Conservation (phyloP, 2,888 invertebrate species). For the Glaucopsyche alexis region DNA sequence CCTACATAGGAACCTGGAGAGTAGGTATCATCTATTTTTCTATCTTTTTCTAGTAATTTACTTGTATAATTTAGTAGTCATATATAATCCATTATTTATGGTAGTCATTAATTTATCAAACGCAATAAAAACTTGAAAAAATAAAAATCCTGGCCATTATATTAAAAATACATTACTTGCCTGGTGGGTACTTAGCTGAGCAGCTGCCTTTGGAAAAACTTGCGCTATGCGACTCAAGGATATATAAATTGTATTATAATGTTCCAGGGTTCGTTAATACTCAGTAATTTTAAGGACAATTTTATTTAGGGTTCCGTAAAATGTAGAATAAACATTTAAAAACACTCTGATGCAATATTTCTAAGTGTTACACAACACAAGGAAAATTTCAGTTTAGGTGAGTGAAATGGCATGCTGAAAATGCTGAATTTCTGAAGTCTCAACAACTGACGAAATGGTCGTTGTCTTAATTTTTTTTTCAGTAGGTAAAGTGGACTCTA, state of each 20-base stretch:
- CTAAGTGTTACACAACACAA: too few species aligned
- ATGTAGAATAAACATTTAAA: background rate
- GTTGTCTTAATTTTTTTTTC: background rate
- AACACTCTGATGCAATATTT: too few species aligned
- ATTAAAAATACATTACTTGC: constrained; percentile 27
- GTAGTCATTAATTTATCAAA: constrained; percentile 16
- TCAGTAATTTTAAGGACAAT: constrained; percentile 21
- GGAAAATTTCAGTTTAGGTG: too few species aligned
- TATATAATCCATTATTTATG: constrained; percentile 24
- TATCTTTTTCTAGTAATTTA: background rate
- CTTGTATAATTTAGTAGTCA: background rate
- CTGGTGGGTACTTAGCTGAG: constrained; percentile 22
- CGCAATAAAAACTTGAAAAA: constrained; percentile 24
- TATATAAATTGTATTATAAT: constrained; percentile 27
- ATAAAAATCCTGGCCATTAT: constrained; percentile 22
- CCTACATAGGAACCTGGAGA: background rate
- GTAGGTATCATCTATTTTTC: background rate
- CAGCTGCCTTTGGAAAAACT: constrained; percentile 23
- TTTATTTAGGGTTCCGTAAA: background rate
- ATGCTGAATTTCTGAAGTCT: too few species aligned
- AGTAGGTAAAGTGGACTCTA: background rate
- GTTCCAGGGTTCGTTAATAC: constrained; percentile 15
- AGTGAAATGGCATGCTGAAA: too few species aligned
- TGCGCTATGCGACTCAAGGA: constrained; percentile 18
- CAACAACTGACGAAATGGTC: too few species aligned